These are phyloP conservation scores for Lasius platythorax DNA, from an alignment of 2,888 invertebrate species.

Conservation along the genomic window DNA sequence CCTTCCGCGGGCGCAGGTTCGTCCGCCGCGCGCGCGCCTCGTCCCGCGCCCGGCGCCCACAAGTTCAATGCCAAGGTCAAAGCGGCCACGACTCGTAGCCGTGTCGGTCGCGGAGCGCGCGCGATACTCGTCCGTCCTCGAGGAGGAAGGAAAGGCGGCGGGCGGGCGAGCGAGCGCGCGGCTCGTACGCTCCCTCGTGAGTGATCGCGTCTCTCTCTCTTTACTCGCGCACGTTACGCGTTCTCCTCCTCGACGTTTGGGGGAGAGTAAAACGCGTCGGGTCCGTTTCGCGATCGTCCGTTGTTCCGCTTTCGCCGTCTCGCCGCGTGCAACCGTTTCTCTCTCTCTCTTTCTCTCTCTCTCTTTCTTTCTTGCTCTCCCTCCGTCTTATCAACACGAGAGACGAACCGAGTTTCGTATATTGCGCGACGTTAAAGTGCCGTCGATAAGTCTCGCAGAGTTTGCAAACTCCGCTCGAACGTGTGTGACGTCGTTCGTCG, in stretches of 20 bases:
- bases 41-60: slow-evolving; percentile 70
- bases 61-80: slow-evolving; percentile 86
- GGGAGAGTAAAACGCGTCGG: slow-evolving; percentile 10
- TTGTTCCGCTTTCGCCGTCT: not conserved
- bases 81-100: slow-evolving; percentile 81
- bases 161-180: not conserved
- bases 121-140: slow-evolving; percentile 77
- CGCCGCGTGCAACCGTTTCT: not conserved
- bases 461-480: not conserved
- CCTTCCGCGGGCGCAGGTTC: slow-evolving; percentile 51
- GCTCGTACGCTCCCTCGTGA: slow-evolving; percentile 15
- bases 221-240: slow-evolving; percentile 48
- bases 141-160: slow-evolving; percentile 68
- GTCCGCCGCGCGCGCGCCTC: slow-evolving; percentile 57
- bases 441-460: slow-evolving; percentile 13
- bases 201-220: slow-evolving; percentile 10
- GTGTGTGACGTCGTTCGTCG: slow-evolving; percentile 1
- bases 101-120: slow-evolving; percentile 80
- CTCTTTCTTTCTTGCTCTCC: not conserved
- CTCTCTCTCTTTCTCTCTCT: not conserved
- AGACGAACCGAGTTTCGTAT: not conserved
- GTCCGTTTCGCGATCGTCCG: not conserved
- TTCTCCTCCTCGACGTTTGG: slow-evolving; percentile 51
- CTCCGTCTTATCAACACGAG: not conserved
- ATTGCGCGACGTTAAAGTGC: not conserved